Evolutionary conservation across 2,888 invertebrate species (phyloP).

Genomic region (Acrobasis consociella): DNA sequence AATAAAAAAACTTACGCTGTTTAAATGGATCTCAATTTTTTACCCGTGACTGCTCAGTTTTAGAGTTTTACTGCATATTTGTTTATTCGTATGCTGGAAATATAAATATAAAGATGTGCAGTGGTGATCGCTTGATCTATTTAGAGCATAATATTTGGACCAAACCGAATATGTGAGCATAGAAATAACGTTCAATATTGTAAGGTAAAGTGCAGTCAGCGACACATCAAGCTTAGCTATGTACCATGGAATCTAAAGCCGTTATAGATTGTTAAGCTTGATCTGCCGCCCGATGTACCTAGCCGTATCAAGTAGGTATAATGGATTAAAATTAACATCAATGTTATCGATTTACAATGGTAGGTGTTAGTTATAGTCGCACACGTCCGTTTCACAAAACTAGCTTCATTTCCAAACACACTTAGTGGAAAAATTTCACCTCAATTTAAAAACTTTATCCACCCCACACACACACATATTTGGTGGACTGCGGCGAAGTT

Average conservation of each 20-base stretch:
- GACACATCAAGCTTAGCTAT: background rate
- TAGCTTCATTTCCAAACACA: background rate
- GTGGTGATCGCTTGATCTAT: background rate
- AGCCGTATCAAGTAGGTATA: constrained; percentile 15
- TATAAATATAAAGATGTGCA: background rate
- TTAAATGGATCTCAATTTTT: too few species aligned
- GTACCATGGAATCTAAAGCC: background rate
- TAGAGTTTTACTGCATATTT: background rate
- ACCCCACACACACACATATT: too few species aligned
- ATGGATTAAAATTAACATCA: constrained; percentile 11
- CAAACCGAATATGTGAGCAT: constrained; percentile 31
- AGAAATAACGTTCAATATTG: background rate
- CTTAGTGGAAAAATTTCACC: too few species aligned
- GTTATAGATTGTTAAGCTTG: background rate
- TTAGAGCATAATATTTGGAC: constrained; percentile 32
- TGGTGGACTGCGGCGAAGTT: too few species aligned
- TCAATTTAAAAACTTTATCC: too few species aligned
- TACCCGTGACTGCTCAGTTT: background rate
- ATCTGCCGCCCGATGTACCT: constrained; percentile 6
- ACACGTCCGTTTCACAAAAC: constrained; percentile 10
- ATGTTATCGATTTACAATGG: constrained; percentile 18
- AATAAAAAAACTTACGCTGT: too few species aligned
- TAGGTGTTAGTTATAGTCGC: constrained; percentile 15
- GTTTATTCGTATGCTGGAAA: background rate
- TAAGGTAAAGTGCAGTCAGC: background rate